Conservation (phyloP, 2,113 vertebrate species). For the Nerophis lumbriciformis region DNA sequence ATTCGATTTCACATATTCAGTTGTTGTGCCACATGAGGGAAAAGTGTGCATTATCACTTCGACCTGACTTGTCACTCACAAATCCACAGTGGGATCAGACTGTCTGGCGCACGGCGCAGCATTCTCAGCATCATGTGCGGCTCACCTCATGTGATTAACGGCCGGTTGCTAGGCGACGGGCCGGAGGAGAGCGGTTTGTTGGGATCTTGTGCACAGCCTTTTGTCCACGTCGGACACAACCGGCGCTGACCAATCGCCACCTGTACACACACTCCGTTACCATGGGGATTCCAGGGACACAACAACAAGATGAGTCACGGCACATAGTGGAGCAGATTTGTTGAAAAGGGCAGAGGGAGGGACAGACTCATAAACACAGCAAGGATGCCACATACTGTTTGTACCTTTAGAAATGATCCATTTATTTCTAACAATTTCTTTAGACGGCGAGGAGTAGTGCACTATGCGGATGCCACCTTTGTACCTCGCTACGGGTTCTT, state of each 20-base stretch:
- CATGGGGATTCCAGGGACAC: conserved; percentile 61
- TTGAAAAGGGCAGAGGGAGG: not conserved
- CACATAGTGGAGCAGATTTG: not conserved
- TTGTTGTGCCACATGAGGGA: no score
- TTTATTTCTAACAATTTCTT: no score
- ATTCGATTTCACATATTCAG: no score
- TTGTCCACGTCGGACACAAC: conserved; percentile 28
- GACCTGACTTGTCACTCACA: not conserved
- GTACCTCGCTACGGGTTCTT: no score
- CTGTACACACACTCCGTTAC: conserved; percentile 52
- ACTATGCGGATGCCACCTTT: no score
- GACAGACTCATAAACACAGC: conserved; percentile 1
- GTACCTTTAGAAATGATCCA: no score
- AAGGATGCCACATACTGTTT: not conserved
- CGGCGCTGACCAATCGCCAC: conserved; percentile 29
- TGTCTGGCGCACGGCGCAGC: not conserved
- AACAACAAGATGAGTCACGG: conserved; percentile 31
- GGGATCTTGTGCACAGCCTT: conserved; percentile 35
- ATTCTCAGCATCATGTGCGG: not conserved
- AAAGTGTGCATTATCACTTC: not conserved
- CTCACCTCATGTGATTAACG: conserved; percentile 51
- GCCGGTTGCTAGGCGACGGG: conserved; percentile 64
- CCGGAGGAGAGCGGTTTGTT: conserved; percentile 40
- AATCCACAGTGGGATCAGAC: not conserved
- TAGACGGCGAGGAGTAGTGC: no score